These are phyloP conservation scores for Drosophila robusta DNA, from an alignment of 2,888 invertebrate species.

Conservation along the genomic window DNA sequence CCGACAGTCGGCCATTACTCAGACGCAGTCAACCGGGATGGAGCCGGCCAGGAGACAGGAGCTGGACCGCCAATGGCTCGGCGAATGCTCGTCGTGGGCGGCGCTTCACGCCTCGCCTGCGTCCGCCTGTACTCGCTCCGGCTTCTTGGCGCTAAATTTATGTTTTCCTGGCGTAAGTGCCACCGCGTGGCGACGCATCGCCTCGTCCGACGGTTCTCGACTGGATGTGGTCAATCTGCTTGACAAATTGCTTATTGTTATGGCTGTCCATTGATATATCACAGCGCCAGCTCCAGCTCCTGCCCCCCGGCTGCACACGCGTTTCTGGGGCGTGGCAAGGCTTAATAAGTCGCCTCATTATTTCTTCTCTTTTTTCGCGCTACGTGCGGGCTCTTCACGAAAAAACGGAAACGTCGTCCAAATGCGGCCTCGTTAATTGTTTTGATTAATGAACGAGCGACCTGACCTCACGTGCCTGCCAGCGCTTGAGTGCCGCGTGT, in stretches of 20 bases:
- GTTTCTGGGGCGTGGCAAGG: slow-evolving; percentile 36
- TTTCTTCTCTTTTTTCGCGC: slow-evolving; percentile 39
- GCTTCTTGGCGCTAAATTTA: slow-evolving; percentile 75
- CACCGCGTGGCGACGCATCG: slow-evolving; percentile 40
- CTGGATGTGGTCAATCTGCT: slow-evolving; percentile 76
- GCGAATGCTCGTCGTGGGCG: slow-evolving; percentile 23
- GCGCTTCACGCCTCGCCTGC: slow-evolving; percentile 39
- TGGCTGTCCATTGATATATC: slow-evolving; percentile 62
- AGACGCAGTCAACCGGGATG: slow-evolving; percentile 42
- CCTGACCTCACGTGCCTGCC: slow-evolving; percentile 73
- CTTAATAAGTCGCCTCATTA: slow-evolving; percentile 81
- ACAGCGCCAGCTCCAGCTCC: slow-evolving; percentile 7
- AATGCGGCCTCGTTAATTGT: slow-evolving; percentile 81
- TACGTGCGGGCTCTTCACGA: slow-evolving; percentile 76
- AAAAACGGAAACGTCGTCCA: slow-evolving; percentile 75
- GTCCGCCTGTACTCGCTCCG: slow-evolving; percentile 23
- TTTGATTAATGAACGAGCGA: slow-evolving; percentile 78
- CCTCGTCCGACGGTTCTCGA: slow-evolving; percentile 22
- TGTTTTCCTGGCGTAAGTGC: slow-evolving; percentile 81
- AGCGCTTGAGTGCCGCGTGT: neutral
- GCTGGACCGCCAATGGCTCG: slow-evolving; percentile 27
- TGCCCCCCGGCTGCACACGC: neutral
- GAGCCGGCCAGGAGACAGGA: neutral
- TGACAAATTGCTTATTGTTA: slow-evolving; percentile 83
- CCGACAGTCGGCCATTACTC: slow-evolving; percentile 71